Conservation (phyloP, 2,888 invertebrate species). For the Amphimallon solstitiale region DNA sequence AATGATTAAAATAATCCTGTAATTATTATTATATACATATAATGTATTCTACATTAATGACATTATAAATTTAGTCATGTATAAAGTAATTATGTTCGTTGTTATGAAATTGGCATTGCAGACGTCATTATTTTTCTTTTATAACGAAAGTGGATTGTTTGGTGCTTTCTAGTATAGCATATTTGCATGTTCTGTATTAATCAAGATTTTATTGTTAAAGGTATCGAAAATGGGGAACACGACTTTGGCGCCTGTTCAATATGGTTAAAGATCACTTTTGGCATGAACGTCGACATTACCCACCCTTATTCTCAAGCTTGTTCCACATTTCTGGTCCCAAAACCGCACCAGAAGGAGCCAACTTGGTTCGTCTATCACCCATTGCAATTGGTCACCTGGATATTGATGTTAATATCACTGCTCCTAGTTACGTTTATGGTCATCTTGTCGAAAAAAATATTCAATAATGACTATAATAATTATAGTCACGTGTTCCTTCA, state of each 20-base stretch:
- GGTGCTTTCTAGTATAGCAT: no score
- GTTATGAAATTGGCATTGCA: no score
- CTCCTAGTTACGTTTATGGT: slow-evolving; percentile 6
- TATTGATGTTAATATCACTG: neutral
- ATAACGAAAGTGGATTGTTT: no score
- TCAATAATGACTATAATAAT: neutral
- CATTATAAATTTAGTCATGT: no score
- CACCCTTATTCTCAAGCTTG: slow-evolving; percentile 38
- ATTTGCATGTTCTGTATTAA: no score
- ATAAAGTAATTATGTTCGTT: no score
- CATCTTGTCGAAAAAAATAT: neutral
- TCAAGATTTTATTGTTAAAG: no score
- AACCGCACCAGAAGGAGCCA: slow-evolving; percentile 39
- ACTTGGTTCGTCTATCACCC: slow-evolving; percentile 43
- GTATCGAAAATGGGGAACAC: neutral
- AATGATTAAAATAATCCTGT: no score
- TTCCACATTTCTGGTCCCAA: slow-evolving; percentile 45
- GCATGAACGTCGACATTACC: neutral
- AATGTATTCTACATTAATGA: no score
- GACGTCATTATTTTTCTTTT: no score
- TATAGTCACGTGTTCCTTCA: neutral
- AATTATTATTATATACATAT: no score
- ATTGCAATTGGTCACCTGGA: slow-evolving; percentile 18
- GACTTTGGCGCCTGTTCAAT: slow-evolving; percentile 22
- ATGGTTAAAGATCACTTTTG: neutral